Conservation (phyloP, 2,113 vertebrate species). For the Petrocephalus microphthalmus region DNA sequence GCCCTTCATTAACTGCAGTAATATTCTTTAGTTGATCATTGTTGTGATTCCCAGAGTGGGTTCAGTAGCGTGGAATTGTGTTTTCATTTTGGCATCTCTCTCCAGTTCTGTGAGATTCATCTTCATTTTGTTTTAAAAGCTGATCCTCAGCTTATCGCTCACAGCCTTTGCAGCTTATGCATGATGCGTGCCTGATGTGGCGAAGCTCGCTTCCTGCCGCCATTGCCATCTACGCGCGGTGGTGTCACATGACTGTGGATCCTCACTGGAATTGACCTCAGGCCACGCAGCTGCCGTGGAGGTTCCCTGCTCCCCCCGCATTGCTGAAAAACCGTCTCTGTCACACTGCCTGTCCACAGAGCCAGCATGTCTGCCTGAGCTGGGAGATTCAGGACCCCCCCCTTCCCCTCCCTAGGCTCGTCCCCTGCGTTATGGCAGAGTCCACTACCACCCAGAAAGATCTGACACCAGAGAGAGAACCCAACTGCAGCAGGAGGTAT, state of each 20-base stretch:
- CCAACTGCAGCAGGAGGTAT: constrained; percentile 41
- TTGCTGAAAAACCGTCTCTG: background rate
- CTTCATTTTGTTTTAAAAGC: background rate
- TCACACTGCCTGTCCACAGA: constrained; percentile 14
- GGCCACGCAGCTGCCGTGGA: background rate
- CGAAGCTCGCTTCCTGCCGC: background rate
- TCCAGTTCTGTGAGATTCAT: background rate
- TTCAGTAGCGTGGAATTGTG: background rate
- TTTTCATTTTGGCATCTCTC: background rate
- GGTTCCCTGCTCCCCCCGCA: background rate
- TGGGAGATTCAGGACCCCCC: background rate
- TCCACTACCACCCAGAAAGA: constrained; percentile 20
- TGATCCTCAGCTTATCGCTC: background rate
- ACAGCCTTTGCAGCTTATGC: background rate
- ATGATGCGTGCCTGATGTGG: background rate
- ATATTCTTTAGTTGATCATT: background rate
- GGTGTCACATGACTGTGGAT: background rate
- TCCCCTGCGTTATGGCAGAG: constrained; percentile 37
- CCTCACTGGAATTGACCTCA: background rate
- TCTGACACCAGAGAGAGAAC: constrained; percentile 28
- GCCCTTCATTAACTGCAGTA: background rate
- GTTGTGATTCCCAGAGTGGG: background rate
- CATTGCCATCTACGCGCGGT: background rate
- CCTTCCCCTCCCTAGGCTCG: background rate
- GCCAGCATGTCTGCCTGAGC: constrained; percentile 31